Evolutionary conservation across 2,888 invertebrate species (phyloP).

Genomic region (Epistrophella euchroma): DNA sequence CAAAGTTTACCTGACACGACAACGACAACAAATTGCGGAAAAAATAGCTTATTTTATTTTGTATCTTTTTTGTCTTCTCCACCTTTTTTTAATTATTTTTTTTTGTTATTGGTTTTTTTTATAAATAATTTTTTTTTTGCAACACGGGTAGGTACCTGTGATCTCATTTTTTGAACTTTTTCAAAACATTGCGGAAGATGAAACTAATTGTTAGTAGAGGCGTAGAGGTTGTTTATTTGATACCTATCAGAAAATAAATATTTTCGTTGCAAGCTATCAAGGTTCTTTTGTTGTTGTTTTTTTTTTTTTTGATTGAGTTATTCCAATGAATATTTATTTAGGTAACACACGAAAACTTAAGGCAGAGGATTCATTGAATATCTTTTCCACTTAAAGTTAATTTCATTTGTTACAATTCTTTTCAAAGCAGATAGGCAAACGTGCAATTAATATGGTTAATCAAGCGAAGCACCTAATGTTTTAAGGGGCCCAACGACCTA

Average conservation of each 20-base stretch:
- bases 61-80: not conserved
- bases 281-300: not conserved
- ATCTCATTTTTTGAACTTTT: conserved; percentile 49
- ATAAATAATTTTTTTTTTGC: not conserved
- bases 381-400: not conserved
- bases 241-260: not conserved
- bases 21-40: conserved; percentile 60
- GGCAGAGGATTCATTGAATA: not conserved
- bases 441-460: too few species aligned
- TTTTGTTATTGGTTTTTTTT: conserved; percentile 11
- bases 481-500: too few species aligned
- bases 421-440: too few species aligned
- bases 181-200: conserved; percentile 40
- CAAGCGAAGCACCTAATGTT: too few species aligned
- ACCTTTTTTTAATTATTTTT: not conserved
- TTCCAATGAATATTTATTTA: not conserved
- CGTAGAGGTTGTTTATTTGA: too few species aligned
- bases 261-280: too few species aligned
- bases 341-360: not conserved
- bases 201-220: too few species aligned
- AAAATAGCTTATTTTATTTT: conserved; percentile 64
- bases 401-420: too few species aligned
- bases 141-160: conserved; percentile 32
- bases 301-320: too few species aligned
- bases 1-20: conserved; percentile 68